phyloP scores from a whole-genome alignment of 1,140 invertebrate genomes.

The Lethocerus indicus region DNA sequence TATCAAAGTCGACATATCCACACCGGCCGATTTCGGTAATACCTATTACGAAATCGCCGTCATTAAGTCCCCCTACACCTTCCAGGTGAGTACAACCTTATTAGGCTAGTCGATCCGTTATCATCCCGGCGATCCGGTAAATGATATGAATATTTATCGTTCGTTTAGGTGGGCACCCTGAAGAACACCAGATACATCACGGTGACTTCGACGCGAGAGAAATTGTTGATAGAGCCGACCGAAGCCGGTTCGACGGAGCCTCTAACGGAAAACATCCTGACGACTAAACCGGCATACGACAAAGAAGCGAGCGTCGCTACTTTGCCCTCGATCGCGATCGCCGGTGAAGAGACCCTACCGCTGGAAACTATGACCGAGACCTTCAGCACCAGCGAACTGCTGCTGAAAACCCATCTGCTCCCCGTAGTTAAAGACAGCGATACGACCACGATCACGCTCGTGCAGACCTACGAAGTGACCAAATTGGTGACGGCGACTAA shows the following conservation, averaged over 20 bases:
- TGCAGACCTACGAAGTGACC: conserved; percentile 76
- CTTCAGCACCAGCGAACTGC: conserved; percentile 71
- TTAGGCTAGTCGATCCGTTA: too few relatives aligned
- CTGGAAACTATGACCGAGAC: conserved; percentile 78
- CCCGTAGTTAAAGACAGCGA: conserved; percentile 57
- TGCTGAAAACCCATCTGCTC: conserved; percentile 72
- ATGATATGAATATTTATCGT: neutral
- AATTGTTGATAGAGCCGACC: conserved; percentile 38
- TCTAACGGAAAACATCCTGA: conserved; percentile 70
- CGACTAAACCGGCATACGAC: conserved; percentile 43
- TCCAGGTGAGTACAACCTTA: conserved; percentile 40
- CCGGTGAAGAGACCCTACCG: conserved; percentile 55
- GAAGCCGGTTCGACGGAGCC: conserved; percentile 43
- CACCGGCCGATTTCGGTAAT: conserved; percentile 62
- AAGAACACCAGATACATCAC: conserved; percentile 76
- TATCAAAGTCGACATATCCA: conserved; percentile 70
- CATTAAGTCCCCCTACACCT: conserved; percentile 73
- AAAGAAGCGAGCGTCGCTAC: conserved; percentile 59
- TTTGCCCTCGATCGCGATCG: conserved; percentile 56
- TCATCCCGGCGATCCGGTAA: neutral
- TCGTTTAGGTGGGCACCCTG: conserved; percentile 56
- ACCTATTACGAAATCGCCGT: conserved; percentile 76
- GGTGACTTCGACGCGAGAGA: conserved; percentile 63
- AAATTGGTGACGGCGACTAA: conserved; percentile 72
- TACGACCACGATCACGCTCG: conserved; percentile 56